Evolutionary conservation across 1,140 invertebrate species (phyloP).

Genomic region (Pissodes strobi): DNA sequence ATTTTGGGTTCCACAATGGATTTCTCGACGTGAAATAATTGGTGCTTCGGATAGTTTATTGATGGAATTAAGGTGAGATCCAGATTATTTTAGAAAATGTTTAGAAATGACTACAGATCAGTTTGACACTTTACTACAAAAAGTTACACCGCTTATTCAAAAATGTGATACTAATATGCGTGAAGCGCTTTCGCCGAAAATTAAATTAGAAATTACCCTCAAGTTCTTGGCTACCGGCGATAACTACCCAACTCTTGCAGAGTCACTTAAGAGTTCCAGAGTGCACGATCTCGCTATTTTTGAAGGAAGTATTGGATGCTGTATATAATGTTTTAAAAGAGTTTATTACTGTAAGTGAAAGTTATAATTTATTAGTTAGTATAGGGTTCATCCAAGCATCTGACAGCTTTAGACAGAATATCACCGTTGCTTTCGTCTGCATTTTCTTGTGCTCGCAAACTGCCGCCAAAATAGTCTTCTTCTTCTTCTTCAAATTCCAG

Average conservation of each 20-base stretch:
- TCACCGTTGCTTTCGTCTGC: neutral
- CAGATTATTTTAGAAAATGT: slow-evolving; percentile 6
- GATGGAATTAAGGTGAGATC: too few relatives aligned
- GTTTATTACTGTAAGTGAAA: neutral
- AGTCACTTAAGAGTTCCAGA: neutral
- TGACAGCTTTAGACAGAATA: neutral
- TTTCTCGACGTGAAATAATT: too few relatives aligned
- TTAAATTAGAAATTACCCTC: slow-evolving; percentile 5
- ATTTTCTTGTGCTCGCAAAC: neutral
- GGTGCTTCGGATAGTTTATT: too few relatives aligned
- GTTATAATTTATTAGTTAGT: neutral
- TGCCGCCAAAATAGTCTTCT: neutral
- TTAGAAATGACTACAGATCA: slow-evolving; percentile 3
- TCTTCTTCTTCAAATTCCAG: neutral
- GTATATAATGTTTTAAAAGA: neutral
- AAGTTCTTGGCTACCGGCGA: neutral
- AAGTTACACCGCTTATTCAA: neutral
- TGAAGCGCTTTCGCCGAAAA: slow-evolving; percentile 3
- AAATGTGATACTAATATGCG: slow-evolving; percentile 4
- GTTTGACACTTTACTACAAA: slow-evolving; percentile 7
- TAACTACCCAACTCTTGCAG: neutral
- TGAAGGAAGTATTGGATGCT: neutral
- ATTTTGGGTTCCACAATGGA: too few relatives aligned
- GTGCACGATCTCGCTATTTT: neutral
- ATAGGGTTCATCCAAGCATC: neutral